These are phyloP conservation scores for Glossophaga mutica DNA, from an alignment of 2,797 vertebrate species.

Conservation along the genomic window DNA sequence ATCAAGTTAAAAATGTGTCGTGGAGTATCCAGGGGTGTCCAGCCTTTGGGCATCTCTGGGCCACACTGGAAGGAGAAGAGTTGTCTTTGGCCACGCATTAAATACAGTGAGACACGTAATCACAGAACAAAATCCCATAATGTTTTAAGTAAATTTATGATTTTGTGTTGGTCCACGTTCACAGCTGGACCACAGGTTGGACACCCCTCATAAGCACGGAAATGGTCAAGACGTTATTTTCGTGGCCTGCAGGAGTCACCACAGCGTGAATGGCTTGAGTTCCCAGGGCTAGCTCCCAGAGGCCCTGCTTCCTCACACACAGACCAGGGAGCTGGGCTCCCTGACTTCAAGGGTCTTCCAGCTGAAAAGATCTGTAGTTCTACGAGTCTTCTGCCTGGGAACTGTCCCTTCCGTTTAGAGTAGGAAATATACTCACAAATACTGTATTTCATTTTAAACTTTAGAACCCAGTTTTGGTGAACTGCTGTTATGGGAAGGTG, in stretches of 20 bases:
- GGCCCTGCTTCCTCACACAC: background rate
- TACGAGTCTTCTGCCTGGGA: background rate
- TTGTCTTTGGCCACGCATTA: too few species aligned
- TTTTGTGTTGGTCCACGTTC: too few species aligned
- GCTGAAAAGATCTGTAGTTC: background rate
- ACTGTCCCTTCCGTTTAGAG: background rate
- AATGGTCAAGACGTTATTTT: background rate
- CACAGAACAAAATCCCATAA: too few species aligned
- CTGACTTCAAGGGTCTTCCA: background rate
- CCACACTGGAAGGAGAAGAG: too few species aligned
- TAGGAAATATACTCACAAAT: background rate
- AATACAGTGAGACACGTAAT: too few species aligned
- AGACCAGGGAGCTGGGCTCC: background rate
- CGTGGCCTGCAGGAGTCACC: background rate
- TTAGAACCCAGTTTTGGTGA: background rate
- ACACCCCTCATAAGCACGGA: background rate
- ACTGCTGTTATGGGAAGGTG: background rate
- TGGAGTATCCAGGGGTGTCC: background rate
- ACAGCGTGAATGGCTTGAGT: background rate
- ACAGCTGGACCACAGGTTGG: too few species aligned
- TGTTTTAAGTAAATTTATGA: too few species aligned
- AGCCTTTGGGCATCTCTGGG: too few species aligned
- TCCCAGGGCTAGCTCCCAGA: background rate
- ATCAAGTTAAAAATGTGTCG: background rate
- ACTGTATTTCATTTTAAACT: conserved; percentile 25